A percentile compares a stretch with the other conserved stretches of the same genome.
phyloP scores from a whole-genome alignment of 2,113 vertebrate genomes.

The Chrysochloris asiatica region DNA sequence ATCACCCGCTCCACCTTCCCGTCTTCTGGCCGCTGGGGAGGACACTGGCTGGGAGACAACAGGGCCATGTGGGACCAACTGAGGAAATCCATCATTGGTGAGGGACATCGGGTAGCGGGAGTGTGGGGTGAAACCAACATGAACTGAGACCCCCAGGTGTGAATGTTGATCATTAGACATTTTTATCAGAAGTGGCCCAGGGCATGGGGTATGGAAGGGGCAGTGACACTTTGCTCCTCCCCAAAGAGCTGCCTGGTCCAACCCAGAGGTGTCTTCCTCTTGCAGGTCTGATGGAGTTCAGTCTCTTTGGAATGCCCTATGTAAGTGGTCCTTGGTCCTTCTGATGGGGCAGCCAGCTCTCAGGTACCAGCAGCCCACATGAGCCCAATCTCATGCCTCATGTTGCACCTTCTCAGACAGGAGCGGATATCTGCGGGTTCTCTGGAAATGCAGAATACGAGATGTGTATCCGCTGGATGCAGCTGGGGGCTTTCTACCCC shows the following conservation, averaged over 20 bases:
- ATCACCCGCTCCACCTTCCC: constrained; percentile 92
- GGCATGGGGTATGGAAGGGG: not conserved
- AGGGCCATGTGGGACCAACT: constrained; percentile 89
- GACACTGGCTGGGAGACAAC: constrained; percentile 96
- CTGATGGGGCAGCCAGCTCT: not conserved
- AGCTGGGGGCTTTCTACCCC: constrained; percentile 94
- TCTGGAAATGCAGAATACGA: constrained; percentile 85
- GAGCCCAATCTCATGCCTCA: not conserved
- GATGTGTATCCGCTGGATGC: constrained; percentile 93
- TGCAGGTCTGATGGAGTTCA: constrained; percentile 97
- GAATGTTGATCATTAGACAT: not conserved
- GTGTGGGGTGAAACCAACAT: not conserved
- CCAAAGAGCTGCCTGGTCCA: not conserved
- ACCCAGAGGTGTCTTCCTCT: constrained; percentile 14
- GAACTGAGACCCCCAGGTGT: not conserved
- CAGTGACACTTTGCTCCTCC: not conserved
- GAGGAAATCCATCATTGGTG: constrained; percentile 90
- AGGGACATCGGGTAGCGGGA: not conserved
- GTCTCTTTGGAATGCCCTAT: constrained; percentile 94
- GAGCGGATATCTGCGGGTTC: constrained; percentile 96
- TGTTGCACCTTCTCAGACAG: constrained; percentile 86
- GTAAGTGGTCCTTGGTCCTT: constrained; percentile 83
- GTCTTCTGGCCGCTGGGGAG: constrained; percentile 91
- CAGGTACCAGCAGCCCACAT: accelerated
- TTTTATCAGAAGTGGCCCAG: not conserved